phyloP scores from a whole-genome alignment of 92 coral and sea anemone species.

The Phenganax marumi region DNA sequence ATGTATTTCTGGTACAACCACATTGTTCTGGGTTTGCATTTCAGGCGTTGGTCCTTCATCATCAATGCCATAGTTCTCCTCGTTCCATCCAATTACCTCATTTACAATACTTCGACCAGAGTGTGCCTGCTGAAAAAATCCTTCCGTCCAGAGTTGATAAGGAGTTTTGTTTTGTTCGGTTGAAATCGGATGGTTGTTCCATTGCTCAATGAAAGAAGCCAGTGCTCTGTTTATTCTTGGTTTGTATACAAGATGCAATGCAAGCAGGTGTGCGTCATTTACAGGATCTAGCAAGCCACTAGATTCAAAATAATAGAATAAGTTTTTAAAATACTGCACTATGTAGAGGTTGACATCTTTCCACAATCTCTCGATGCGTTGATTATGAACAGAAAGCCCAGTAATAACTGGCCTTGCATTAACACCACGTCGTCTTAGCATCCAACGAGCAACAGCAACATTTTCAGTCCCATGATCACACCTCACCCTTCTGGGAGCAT shows the following conservation, averaged over 20 bases:
- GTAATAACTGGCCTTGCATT: not conserved
- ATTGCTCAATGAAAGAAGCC: not conserved
- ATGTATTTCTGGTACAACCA: not conserved
- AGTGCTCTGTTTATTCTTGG: slow-evolving; percentile 1
- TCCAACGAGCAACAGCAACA: slow-evolving; percentile 10
- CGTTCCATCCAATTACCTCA: not conserved
- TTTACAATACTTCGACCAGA: not conserved
- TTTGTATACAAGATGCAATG: slow-evolving; percentile 10
- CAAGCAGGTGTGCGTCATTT: not conserved
- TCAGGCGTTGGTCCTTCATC: not conserved
- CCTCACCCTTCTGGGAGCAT: slow-evolving; percentile 6
- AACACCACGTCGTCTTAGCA: not conserved
- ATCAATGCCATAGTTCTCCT: not conserved
- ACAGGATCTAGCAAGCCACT: not conserved
- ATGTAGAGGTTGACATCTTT: slow-evolving; percentile 11
- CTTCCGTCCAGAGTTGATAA: slow-evolving; percentile 2
- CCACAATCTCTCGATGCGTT: not conserved
- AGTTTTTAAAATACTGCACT: not conserved
- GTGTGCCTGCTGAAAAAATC: slow-evolving; percentile 4
- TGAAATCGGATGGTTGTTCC: slow-evolving; percentile 6
- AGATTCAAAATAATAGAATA: slow-evolving; percentile 5
- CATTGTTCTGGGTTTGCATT: slow-evolving; percentile 1
- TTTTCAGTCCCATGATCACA: slow-evolving; percentile 17
- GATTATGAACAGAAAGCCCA: not conserved
- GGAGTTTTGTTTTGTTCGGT: slow-evolving; percentile 9